phyloP scores from a whole-genome alignment of 1,140 invertebrate species.

The Dinoponera quadriceps region DNA sequence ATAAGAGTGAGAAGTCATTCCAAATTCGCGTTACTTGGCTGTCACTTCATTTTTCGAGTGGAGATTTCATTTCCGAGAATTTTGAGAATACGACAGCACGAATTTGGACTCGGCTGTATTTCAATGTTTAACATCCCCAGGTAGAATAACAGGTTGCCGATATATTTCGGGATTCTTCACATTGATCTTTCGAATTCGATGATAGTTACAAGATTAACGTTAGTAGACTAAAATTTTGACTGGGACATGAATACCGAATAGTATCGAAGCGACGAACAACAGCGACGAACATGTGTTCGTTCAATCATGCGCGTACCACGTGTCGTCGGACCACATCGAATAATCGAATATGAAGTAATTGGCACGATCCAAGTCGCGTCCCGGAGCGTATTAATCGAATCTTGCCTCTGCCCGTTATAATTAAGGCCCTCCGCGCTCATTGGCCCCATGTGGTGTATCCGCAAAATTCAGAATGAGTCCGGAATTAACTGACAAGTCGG shows the following conservation, averaged over 20 bases:
- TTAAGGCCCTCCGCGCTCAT: conserved; percentile 33
- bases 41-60: no score
- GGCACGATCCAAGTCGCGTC: conserved; percentile 41
- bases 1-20: no score
- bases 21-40: no score
- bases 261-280: not conserved
- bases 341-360: conserved; percentile 54
- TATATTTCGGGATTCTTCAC: not conserved
- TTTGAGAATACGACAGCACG: not conserved
- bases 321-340: conserved; percentile 4
- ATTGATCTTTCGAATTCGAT: not conserved
- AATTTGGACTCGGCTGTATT: no score
- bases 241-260: not conserved
- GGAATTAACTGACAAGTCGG: not conserved
- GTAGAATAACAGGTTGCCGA: not conserved
- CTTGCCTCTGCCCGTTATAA: conserved; percentile 53
- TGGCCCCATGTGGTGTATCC: conserved; percentile 20
- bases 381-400: conserved; percentile 47
- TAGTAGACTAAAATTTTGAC: no score
- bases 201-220: no score
- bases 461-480: conserved; percentile 17
- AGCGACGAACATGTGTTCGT: not conserved
- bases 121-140: no score
- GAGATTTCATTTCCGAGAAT: no score
- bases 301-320: not conserved